Base-by-base conservation (phyloP, 1,140 invertebrate species). In the Lanistes nyassanus region DNA sequence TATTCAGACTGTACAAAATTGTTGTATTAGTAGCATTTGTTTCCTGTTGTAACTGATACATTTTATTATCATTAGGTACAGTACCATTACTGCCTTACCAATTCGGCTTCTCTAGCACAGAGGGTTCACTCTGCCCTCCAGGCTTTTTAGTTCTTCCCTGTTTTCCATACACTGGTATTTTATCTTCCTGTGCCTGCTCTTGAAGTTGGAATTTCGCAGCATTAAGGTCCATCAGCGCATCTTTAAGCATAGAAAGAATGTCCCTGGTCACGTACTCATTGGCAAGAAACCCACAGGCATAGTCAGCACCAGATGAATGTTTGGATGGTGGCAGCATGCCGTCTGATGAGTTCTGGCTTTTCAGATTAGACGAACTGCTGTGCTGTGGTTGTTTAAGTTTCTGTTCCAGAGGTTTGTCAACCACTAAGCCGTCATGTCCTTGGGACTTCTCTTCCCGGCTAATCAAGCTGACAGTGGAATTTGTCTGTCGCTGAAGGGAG, bases 231-330 rank as follows among this genome's bases (percentile, higher is more conserved):
- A 83, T 19, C 23, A 88, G 69, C 51, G 83, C 81, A 21, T 86
- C 85, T 76, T 86, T 88, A 4, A 89, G 58, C 77, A 87, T 74
- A 7, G 81, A 68, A 9, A 89, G 75, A 69, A 89, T 80, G 77
- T 89, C 88, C 56, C 88, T 75, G 2, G 86, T 83, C 3, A 88
- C 29, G 74, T 87, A 89, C 36, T 89, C 87, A 82, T 88, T 88
- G 7, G 76, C 78, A 11, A 89, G 66, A 80, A 88, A 88, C 13
- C 87, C 87, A 60, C 42, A 47, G 29, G 70, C 62, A 55, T 65
- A 39, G 37, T 67, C 65, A 36, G 65, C 60, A 58, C 11, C 74
- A 55, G 66, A 80, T 79, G 13, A 74, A 65, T n/a, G 78, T 77
- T 74, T 81, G 82, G 34, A 69, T 74, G 9, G 42, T 47, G 42